Conservation (phyloP, 2,797 vertebrate genomes). For the Petrocephalus schoutedeni region DNA sequence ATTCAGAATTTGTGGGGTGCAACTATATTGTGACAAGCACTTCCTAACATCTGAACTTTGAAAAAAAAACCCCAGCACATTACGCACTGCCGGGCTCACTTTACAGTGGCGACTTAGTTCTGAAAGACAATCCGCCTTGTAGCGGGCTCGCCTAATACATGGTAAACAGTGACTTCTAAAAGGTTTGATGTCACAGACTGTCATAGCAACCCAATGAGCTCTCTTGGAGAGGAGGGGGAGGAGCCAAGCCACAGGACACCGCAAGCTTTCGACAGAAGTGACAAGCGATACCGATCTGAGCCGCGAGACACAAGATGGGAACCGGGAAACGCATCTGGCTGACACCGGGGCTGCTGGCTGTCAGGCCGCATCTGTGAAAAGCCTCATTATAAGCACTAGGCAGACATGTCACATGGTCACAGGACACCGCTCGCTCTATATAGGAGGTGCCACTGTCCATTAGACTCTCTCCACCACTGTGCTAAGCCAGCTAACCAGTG, state of each 20-base stretch:
- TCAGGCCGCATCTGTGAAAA: constrained; percentile 47
- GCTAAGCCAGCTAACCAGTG: neutral
- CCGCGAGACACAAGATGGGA: neutral
- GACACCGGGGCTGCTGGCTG: constrained; percentile 44
- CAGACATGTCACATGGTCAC: neutral
- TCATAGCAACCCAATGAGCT: neutral
- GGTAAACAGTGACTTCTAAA: neutral
- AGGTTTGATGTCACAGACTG: neutral
- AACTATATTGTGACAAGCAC: neutral
- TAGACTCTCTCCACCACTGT: neutral
- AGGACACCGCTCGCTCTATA: neutral
- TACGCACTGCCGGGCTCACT: neutral
- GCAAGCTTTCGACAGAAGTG: neutral
- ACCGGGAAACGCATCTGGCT: neutral
- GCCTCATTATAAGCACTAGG: neutral
- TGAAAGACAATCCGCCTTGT: neutral
- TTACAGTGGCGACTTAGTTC: neutral
- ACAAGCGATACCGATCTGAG: neutral
- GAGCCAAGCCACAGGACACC: neutral
- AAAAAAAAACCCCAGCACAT: neutral
- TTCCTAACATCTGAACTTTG: neutral
- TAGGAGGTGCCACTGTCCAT: neutral
- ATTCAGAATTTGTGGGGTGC: neutral
- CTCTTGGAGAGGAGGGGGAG: neutral
- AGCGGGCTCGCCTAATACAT: neutral